Evolutionary conservation across 2,113 vertebrate species (phyloP).

Genomic region (Ancistrus triradiatus): DNA sequence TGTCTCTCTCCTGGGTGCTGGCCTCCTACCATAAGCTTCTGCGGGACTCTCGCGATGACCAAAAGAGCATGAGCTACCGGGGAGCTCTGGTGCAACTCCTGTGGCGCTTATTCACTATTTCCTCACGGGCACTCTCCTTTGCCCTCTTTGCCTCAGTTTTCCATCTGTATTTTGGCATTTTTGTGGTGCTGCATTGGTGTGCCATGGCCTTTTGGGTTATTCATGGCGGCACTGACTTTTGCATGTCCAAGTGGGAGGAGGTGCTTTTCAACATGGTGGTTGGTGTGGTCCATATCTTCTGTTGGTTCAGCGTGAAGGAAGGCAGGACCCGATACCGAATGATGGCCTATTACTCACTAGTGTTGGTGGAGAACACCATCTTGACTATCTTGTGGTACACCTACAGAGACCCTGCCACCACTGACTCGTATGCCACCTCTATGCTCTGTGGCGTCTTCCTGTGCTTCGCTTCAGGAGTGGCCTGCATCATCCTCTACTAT

Average conservation of each 20-base stretch:
- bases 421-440: slow-evolving; percentile 92
- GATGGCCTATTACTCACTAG: slow-evolving; percentile 94
- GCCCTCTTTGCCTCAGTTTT: slow-evolving; percentile 99
- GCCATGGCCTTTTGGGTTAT: slow-evolving; percentile 99
- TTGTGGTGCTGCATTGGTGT: slow-evolving; percentile 99
- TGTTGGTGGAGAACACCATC: slow-evolving; percentile 92
- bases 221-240: slow-evolving; percentile 99
- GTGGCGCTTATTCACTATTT: slow-evolving; percentile 99
- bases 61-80: slow-evolving; percentile 99
- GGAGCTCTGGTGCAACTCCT: slow-evolving; percentile 93
- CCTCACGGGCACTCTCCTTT: slow-evolving; percentile 95
- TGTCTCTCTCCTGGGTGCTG: slow-evolving; percentile 99
- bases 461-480: slow-evolving; percentile 94
- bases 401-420: slow-evolving; percentile 92
- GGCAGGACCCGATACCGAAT: slow-evolving; percentile 96
- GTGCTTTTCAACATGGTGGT: slow-evolving; percentile 99
- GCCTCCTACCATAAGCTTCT: slow-evolving; percentile 99
- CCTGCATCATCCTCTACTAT: slow-evolving; percentile 94
- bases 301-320: slow-evolving; percentile 99
- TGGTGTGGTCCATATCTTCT: slow-evolving; percentile 98
- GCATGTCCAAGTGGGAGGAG: slow-evolving; percentile 99
- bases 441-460: slow-evolving; percentile 97
- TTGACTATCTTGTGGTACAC: slow-evolving; percentile 97
- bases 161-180: slow-evolving; percentile 99
- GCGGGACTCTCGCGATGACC: slow-evolving; percentile 97